phyloP scores from a whole-genome alignment of 2,797 vertebrate genomes.

The Agapornis canus region DNA sequence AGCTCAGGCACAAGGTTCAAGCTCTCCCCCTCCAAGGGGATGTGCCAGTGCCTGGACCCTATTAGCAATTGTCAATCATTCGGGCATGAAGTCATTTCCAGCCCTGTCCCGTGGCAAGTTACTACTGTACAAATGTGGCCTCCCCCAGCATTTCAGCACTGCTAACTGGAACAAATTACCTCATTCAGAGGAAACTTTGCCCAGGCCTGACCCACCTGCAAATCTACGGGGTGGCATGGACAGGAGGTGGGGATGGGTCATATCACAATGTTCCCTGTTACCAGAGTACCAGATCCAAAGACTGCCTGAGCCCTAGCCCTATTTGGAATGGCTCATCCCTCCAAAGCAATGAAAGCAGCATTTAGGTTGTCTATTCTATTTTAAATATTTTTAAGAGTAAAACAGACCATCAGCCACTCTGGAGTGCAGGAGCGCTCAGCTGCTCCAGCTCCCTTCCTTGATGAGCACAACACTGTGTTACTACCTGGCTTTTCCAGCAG shows the following conservation, averaged over 20 bases:
- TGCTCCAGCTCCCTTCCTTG: neutral
- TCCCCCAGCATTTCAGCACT: neutral
- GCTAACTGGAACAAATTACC: conserved; percentile 27
- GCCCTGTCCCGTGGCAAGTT: neutral
- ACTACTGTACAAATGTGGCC: neutral
- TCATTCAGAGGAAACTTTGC: conserved; percentile 13
- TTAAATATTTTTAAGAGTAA: neutral
- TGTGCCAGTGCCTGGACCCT: conserved; percentile 27
- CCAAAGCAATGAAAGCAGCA: neutral
- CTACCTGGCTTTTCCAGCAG: neutral
- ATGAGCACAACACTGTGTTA: neutral
- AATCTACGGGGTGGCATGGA: neutral
- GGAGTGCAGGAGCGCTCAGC: neutral
- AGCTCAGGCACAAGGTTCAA: conserved; percentile 46
- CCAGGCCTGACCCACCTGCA: neutral
- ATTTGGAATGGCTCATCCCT: neutral
- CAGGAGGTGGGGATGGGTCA: rapidly evolving
- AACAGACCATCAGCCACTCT: neutral
- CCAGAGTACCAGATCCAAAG: neutral
- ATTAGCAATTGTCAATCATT: conserved; percentile 47
- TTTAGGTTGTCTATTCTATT: neutral
- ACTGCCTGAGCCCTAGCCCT: neutral
- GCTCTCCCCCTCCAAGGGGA: neutral
- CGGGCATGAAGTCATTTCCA: conserved; percentile 43
- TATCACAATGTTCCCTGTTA: neutral